phyloP scores from a whole-genome alignment of 2,113 vertebrate genomes.

The Chaenocephalus aceratus region DNA sequence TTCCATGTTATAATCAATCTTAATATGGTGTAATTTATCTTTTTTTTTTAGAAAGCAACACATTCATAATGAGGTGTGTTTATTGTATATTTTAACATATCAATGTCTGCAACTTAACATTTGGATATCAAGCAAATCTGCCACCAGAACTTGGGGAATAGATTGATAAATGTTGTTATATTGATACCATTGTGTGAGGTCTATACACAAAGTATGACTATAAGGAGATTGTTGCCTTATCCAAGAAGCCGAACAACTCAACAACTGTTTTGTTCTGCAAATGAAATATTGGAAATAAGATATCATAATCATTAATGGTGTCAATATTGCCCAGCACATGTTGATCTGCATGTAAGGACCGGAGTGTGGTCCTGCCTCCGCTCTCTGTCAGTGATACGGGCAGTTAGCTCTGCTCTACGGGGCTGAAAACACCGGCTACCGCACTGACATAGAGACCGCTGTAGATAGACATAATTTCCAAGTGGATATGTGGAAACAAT shows the following conservation, averaged over 20 bases:
- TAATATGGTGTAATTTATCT: not conserved
- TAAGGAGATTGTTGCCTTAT: not conserved
- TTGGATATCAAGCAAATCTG: not conserved
- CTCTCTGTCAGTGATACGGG: not conserved
- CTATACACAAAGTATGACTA: not conserved
- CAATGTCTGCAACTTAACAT: not conserved
- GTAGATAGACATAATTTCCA: not conserved
- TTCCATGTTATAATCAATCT: not conserved
- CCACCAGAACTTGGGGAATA: not conserved
- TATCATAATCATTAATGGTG: not conserved
- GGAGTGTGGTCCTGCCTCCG: not conserved
- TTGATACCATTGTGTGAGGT: no score
- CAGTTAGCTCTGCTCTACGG: constrained; percentile 15
- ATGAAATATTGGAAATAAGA: no score
- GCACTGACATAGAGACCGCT: constrained; percentile 1
- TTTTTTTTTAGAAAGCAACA: not conserved
- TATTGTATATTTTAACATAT: not conserved
- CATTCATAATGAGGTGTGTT: not conserved
- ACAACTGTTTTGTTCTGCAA: not conserved
- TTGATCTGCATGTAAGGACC: not conserved
- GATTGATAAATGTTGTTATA: no score
- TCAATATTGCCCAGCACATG: not conserved
- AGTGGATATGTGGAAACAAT: not conserved
- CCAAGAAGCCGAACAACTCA: not conserved
- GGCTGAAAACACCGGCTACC: not conserved